Evolutionary conservation across 2,113 vertebrate species (phyloP).

Genomic region (Sterrhoptilus dennistouni): DNA sequence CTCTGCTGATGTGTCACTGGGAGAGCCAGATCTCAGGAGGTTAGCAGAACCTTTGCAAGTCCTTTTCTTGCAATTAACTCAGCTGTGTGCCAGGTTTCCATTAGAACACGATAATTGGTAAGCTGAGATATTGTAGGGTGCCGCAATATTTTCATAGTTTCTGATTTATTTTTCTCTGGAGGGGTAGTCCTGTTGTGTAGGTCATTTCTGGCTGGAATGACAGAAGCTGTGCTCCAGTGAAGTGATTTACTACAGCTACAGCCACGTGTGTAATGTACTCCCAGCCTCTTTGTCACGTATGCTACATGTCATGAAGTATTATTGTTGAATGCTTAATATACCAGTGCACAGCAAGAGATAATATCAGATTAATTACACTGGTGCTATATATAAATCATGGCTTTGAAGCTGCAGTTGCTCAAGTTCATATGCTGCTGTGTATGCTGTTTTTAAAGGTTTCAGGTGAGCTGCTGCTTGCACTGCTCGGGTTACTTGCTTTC

Average conservation of each 20-base stretch:
- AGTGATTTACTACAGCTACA: conserved; percentile 2
- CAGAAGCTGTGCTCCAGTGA: neutral
- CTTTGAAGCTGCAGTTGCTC: neutral
- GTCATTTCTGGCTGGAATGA: neutral
- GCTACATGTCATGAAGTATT: neutral
- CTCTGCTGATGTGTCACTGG: neutral
- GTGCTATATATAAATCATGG: neutral
- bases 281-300: neutral
- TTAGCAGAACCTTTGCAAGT: neutral
- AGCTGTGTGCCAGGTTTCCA: neutral
- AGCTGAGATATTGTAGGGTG: neutral
- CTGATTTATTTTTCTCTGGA: neutral
- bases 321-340: neutral
- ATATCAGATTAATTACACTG: conserved; percentile 7
- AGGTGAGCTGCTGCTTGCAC: neutral
- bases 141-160: neutral
- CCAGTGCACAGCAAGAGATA: neutral
- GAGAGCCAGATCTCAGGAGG: neutral
- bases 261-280: neutral
- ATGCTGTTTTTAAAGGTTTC: neutral
- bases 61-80: neutral
- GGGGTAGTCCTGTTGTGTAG: neutral
- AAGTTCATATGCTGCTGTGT: neutral
- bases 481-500: neutral
- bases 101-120: neutral